phyloP scores from a whole-genome alignment of 2,888 invertebrate species.

The Drosophila peninsularis region DNA sequence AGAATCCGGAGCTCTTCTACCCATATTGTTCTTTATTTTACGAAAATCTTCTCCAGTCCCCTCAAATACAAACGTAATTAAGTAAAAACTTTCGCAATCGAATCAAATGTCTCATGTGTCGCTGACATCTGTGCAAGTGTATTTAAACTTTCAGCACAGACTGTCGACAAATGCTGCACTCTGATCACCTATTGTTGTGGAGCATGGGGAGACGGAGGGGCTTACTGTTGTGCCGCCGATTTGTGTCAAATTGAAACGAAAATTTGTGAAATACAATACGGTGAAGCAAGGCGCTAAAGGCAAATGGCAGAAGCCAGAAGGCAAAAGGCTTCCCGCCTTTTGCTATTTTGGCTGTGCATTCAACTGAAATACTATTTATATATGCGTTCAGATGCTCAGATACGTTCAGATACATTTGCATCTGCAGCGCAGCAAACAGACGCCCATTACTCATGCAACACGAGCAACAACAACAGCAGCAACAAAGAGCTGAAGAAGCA shows the following conservation, averaged over 20 bases:
- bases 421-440: slow-evolving; percentile 51
- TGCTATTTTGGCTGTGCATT: slow-evolving; percentile 79
- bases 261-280: slow-evolving; percentile 74
- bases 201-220: no score
- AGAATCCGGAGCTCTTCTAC: no score
- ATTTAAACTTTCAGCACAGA: background rate
- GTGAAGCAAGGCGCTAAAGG: background rate
- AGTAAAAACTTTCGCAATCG: background rate
- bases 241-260: slow-evolving; percentile 69
- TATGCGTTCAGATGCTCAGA: slow-evolving; percentile 61
- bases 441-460: slow-evolving; percentile 73
- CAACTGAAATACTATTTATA: slow-evolving; percentile 80
- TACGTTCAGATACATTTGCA: slow-evolving; percentile 61
- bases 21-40: background rate
- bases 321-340: slow-evolving; percentile 50
- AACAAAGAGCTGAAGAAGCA: background rate
- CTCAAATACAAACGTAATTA: background rate
- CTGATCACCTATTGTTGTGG: slow-evolving; percentile 30
- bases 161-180: slow-evolving; percentile 3
- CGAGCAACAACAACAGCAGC: slow-evolving; percentile 24
- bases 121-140: slow-evolving; percentile 7
- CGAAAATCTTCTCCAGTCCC: background rate
- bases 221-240: slow-evolving; percentile 33
- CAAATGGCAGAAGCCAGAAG: slow-evolving; percentile 9
- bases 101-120: slow-evolving; percentile 5